Evolutionary conservation across 2,113 vertebrate species (phyloP).

Genomic region (Daphoenositta chrysoptera): DNA sequence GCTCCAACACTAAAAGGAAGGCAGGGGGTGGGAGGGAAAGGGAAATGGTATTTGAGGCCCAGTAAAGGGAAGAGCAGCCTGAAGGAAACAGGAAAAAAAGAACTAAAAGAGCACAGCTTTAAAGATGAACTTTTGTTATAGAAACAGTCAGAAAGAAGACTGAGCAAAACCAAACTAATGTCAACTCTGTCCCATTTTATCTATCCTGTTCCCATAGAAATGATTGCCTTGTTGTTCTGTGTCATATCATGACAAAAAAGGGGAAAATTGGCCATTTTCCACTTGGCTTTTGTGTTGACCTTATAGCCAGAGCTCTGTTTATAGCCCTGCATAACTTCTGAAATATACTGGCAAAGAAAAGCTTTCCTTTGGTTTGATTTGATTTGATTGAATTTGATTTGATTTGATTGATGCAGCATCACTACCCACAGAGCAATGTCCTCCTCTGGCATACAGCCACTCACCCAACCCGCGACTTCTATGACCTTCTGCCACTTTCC

Average conservation of each 20-base stretch:
- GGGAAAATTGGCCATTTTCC: background rate
- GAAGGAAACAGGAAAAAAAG: background rate
- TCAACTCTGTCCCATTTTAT: background rate
- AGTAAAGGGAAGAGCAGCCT: background rate
- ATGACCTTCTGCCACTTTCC: background rate
- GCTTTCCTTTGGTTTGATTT: background rate
- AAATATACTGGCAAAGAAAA: background rate
- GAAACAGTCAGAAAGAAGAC: background rate
- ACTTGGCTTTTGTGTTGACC: background rate
- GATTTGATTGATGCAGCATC: background rate
- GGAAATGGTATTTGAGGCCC: background rate
- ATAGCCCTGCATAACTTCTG: background rate
- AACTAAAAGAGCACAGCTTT: background rate
- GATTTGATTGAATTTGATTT: background rate
- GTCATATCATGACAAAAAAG: background rate
- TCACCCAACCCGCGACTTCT: background rate
- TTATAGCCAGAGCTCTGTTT: background rate
- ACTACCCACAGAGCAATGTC: background rate
- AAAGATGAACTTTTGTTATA: background rate
- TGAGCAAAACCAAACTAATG: background rate
- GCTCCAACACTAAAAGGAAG: background rate
- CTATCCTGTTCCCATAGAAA: background rate
- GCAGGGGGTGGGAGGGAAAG: too few species aligned
- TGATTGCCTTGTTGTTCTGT: background rate
- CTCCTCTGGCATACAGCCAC: accelerated